Base-by-base conservation (phyloP, 37 sponge, comb jelly and placozoan genomes). In the Cliona cf. orientalis region DNA sequence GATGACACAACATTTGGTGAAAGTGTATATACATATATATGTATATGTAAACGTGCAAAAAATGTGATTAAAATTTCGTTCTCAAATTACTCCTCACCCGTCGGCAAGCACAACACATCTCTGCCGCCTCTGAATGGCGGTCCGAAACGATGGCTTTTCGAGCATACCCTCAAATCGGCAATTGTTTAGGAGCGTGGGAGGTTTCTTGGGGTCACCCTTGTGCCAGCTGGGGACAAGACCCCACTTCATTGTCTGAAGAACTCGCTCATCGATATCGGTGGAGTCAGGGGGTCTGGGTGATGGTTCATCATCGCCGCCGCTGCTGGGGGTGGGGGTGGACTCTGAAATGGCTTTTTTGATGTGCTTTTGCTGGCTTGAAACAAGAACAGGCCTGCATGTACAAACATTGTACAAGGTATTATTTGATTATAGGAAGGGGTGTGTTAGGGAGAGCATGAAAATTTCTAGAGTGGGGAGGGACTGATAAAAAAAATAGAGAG, bases 171-270 rank as follows among this genome's bases (percentile, higher is more conserved):
- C 97, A 53, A 62, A 61, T 36, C 97, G 92, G 42, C 93, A 90
- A 76, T 97, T 97, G 82, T 91, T 97, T 21, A 91, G 75, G 31
- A 90, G 40, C 43, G 84, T 80, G 28, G 79, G 43, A 31, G 91
- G 94, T 2, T 44, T 31, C 22, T 17, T 9, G 17, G 69, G 80
- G 12, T 72, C 61, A 25, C 74, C 80, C 45, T 87, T 93, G 42
- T 94, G 90, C 97, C 97, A 97, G 43, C 78, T 72, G 6, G 97
- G 97, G 21, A 97, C 78, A 0, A 97, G 74, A 19, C 97, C 97
- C 97, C 97, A 97, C 69, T 91, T 88, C 97, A 97, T 97, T 21
- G 69, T 44, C 76, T 97, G 97, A 42, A 96, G 58, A 4, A 96
- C 88, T 14, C 97, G 80, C 29, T 90, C 96, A 44, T 75, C 82